Evolutionary conservation across 2,888 invertebrate genomes (phyloP).

Genomic region (Clepsis dumicolana): DNA sequence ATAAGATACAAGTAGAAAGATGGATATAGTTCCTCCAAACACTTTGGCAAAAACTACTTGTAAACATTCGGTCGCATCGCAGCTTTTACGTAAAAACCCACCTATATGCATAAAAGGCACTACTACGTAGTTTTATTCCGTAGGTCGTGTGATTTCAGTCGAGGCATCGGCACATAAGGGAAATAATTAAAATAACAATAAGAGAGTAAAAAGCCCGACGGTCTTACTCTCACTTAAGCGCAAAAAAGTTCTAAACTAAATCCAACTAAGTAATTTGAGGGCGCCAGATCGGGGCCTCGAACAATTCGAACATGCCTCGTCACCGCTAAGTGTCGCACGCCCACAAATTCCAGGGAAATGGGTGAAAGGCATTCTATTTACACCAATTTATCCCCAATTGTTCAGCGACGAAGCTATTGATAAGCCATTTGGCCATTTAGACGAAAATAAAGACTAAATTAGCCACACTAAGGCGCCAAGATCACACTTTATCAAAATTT

Average conservation of each 20-base stretch:
- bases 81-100: too few relatives aligned
- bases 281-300: constrained; percentile 50
- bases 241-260: constrained; percentile 45
- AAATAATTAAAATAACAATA: constrained; percentile 1
- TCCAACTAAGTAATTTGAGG: constrained; percentile 47
- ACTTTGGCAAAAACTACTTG: too few relatives aligned
- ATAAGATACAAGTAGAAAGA: too few relatives aligned
- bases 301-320: constrained; percentile 50
- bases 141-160: background rate
- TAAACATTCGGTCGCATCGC: too few relatives aligned
- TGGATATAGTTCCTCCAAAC: too few relatives aligned
- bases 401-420: constrained; percentile 62
- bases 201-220: constrained; percentile 36
- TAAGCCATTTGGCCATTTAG: constrained; percentile 51
- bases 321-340: constrained; percentile 30
- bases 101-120: background rate
- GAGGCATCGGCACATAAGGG: constrained; percentile 21
- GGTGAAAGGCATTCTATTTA: constrained; percentile 71
- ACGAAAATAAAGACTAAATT: constrained; percentile 60
- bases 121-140: background rate
- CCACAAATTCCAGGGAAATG: constrained; percentile 55
- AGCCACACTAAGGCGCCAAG: constrained; percentile 58
- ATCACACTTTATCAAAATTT: constrained; percentile 12
- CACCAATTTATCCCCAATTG: constrained; percentile 69
- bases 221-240: constrained; percentile 52